phyloP scores from a whole-genome alignment of 1,140 invertebrate species.

The Lepeophtheirus salmonis region DNA sequence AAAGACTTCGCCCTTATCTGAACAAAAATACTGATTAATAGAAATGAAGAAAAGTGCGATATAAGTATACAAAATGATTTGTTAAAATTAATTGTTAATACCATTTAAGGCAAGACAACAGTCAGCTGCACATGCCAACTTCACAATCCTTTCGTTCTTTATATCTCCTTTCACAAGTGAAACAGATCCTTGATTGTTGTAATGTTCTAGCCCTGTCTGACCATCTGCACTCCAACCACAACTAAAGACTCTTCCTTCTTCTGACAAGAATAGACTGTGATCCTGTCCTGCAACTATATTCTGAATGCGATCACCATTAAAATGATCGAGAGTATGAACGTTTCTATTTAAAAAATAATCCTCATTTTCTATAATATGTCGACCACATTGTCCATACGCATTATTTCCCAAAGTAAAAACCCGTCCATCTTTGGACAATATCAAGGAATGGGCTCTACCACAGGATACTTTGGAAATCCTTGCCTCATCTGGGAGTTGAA shows the following conservation, averaged over 20 bases:
- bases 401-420: constrained; percentile 78
- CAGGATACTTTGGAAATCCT: constrained; percentile 33
- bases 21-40: constrained; percentile 22
- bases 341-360: constrained; percentile 39
- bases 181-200: constrained; percentile 32
- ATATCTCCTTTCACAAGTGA: constrained; percentile 47
- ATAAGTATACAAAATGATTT: constrained; percentile 15
- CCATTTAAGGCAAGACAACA: constrained; percentile 73
- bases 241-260: constrained; percentile 55
- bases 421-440: constrained; percentile 49
- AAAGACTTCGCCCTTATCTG: constrained; percentile 77
- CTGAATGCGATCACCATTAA: constrained; percentile 33
- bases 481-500: neutral
- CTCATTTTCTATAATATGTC: constrained; percentile 56
- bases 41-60: constrained; percentile 20
- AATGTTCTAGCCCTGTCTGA: constrained; percentile 67
- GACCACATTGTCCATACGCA: constrained; percentile 78
- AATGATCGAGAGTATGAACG: constrained; percentile 20
- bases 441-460: constrained; percentile 64
- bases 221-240: constrained; percentile 90
- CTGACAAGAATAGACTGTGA: constrained; percentile 57
- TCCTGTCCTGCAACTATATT: constrained; percentile 58
- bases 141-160: constrained; percentile 54
- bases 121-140: constrained; percentile 57
- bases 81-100: constrained; percentile 27